Base-by-base conservation (phyloP, 2,113 vertebrate genomes). In the Silurus glanis region DNA sequence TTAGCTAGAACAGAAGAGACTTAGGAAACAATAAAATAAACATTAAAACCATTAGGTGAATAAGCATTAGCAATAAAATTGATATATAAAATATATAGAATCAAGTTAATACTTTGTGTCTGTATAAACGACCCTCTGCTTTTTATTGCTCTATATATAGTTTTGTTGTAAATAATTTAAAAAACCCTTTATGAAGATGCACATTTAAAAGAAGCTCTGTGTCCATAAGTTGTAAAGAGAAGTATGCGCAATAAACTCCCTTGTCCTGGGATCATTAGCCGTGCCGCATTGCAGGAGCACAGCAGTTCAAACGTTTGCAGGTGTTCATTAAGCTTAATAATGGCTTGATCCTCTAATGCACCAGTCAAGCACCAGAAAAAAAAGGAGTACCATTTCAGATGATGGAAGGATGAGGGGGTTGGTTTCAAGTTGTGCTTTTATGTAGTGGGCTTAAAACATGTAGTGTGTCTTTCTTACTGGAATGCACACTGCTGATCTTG, bases 271-370 rank as follows among this genome's bases (percentile, higher is more conserved):
- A 88, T 79, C 71, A 17, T 91, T 87, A 87, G 75, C 56, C 47
- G 45, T 83, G 69, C 67, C 49, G 83, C 83, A 90, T 19, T 87
- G 82, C 82, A 85, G 85, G 23, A 56, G 56, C 55, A 12, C 55
- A 79, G n/a, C 55, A 56, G 37, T 84, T 86, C 16, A 84, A 58
- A 72, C 23, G 61, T 80, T 83, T 14, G 25, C 74, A 83, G 82
- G 67, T 76, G 56, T 86, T 88, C 71, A 82, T 89, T 83, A 80
- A 83, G 84, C 53, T 66, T 82, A 86, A 87, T 84, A 71, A 90
- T 83, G 16, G 23, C 64, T 64, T 59, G 69, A 80, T 74, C 67
- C 64, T 69, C 83, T 64, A 86, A 88, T 86, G 84, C 85, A 80
- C 56, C 62, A 45, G 80, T 86, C 84, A 72, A 10, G 74, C 80